These are phyloP conservation scores for Otis tarda DNA, from an alignment of 2,113 vertebrate genomes.

Conservation along the genomic window DNA sequence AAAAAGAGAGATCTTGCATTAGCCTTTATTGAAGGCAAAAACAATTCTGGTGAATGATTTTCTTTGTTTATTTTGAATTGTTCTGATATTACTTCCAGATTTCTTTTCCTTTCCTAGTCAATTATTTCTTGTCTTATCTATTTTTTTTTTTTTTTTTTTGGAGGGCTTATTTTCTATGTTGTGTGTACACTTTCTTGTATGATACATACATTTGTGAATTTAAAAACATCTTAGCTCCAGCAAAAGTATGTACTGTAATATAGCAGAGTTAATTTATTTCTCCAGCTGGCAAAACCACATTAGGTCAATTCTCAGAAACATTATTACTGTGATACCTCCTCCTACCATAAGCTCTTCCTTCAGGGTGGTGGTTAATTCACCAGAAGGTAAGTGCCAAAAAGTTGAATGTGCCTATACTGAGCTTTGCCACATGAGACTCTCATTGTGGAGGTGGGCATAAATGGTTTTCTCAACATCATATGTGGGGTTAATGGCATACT, in stretches of 20 bases:
- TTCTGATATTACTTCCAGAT: neutral
- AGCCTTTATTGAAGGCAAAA: neutral
- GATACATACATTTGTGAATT: neutral
- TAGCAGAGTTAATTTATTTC: neutral
- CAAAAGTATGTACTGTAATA: neutral
- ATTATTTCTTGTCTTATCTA: neutral
- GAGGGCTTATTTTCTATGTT: neutral
- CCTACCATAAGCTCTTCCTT: neutral
- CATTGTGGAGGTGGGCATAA: neutral
- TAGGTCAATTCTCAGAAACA: neutral
- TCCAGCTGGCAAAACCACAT: neutral
- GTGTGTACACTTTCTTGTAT: neutral
- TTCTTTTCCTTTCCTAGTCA: neutral
- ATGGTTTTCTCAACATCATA: neutral
- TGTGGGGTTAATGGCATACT: neutral
- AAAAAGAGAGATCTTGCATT: neutral
- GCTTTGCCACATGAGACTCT: neutral
- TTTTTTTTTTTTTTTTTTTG: neutral
- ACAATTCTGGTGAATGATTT: neutral
- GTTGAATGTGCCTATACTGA: neutral
- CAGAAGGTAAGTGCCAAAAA: neutral
- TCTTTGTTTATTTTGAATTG: neutral
- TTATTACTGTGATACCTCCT: neutral
- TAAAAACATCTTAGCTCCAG: neutral
- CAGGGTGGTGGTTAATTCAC: neutral